Conservation (phyloP, 2,113 vertebrate genomes). For the Phaethornis superciliosus region DNA sequence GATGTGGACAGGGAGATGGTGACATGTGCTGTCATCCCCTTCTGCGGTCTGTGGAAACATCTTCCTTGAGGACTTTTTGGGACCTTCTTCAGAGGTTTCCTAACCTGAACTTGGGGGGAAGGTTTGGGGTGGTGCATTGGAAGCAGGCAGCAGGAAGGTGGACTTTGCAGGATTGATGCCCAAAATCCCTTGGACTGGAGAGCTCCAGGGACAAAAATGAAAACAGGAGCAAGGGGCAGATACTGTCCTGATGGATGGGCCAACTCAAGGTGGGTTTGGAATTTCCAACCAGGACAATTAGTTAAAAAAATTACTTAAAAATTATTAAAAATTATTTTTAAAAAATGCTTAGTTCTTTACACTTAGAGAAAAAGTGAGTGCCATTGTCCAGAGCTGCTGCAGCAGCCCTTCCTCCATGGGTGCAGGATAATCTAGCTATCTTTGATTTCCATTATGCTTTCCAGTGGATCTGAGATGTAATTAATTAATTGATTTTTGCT, state of each 20-base stretch:
- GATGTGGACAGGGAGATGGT: fast-evolving
- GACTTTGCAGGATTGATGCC: neutral
- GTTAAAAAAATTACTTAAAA: too few relatives aligned
- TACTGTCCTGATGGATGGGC: neutral
- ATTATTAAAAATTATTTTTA: too few relatives aligned
- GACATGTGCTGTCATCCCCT: fast-evolving
- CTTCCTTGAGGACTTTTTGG: neutral
- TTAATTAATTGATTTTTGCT: constrained; percentile 70
- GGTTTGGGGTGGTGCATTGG: neutral
- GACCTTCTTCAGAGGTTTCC: neutral
- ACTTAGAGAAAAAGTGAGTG: neutral
- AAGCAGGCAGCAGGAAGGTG: neutral
- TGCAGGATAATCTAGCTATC: constrained; percentile 3
- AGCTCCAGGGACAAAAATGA: neutral
- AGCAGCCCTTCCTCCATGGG: constrained; percentile 2
- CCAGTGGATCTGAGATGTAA: constrained; percentile 57
- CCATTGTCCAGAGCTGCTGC: neutral
- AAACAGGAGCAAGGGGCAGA: neutral
- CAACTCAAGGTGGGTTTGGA: neutral
- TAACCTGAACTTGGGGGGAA: neutral
- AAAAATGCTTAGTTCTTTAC: neutral
- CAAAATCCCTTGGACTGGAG: neutral
- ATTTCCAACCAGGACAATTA: too few relatives aligned
- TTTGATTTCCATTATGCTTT: constrained; percentile 61
- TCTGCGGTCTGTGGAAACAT: neutral